Percentiles rank a stretch among this genome's conserved stretches.
These are phyloP conservation scores for Epizoanthus ramosus DNA, from an alignment of 92 coral and sea anemone species.

Conservation along the genomic window DNA sequence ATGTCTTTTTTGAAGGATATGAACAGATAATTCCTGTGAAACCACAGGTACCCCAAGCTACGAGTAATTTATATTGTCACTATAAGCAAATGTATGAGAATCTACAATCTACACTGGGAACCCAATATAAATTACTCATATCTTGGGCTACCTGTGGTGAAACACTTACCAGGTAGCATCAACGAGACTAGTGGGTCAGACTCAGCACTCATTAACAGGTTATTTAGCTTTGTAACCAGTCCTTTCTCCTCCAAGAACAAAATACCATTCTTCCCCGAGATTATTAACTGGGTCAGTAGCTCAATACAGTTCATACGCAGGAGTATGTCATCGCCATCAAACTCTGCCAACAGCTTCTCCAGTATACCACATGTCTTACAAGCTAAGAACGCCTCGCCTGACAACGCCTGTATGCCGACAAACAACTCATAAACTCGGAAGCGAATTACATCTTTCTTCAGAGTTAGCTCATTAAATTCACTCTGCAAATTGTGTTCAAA, in stretches of 20 bases:
- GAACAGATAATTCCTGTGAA: too few species aligned
- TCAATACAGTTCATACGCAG: conserved; percentile 89
- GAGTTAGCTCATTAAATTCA: conserved; percentile 76
- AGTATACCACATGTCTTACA: conserved; percentile 69
- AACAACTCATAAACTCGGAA: conserved; percentile 87
- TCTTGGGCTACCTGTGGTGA: too few species aligned
- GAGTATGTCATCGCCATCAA: conserved; percentile 84
- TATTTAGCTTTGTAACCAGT: conserved; percentile 65
- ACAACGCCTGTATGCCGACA: conserved; percentile 65
- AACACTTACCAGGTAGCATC: conserved; percentile 81
- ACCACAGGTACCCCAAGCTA: too few species aligned
- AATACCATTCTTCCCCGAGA: conserved; percentile 72
- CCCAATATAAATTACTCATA: too few species aligned
- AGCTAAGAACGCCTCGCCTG: conserved; percentile 61
- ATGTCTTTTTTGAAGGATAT: too few species aligned
- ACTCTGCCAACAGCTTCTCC: conserved; percentile 72
- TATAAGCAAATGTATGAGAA: too few species aligned
- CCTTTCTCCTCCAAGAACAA: conserved; percentile 79
- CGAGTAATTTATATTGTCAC: too few species aligned
- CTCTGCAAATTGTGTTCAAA: conserved; percentile 77
- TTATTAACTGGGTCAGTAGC: conserved; percentile 79
- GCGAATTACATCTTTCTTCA: conserved; percentile 72
- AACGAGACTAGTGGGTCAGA: conserved; percentile 73
- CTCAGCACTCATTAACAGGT: conserved; percentile 67
- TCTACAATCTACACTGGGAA: too few species aligned